Base-by-base conservation (phyloP, 2,113 vertebrate species). In the Mohoua ochrocephala region DNA sequence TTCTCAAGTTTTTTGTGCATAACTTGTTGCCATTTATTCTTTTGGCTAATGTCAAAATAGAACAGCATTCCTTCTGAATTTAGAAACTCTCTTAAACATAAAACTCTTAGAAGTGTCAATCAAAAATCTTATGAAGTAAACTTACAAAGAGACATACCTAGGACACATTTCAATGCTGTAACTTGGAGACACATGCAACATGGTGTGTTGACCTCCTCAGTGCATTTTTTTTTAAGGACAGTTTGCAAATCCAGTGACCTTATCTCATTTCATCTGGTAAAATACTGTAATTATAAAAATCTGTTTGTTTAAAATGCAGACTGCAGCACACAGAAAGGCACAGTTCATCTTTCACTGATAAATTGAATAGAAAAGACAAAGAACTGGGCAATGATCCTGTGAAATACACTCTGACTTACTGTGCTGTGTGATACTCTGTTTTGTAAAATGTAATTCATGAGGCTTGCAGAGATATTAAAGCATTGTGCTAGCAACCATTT, bases 311-410 rank as follows among this genome's bases (percentile, higher is more conserved):
- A 54, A 79, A 79, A 90, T 87, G 75, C 45, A 37, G 14, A 84
- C 81, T 93, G 75, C 59, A 88, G 35, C 37, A 67, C 42, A 21
- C 14, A 83, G 6, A 76, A 91, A 89, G 47, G 64, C 24, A 64
- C 11, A 64, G 52, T 87, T 87, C 20, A 60, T 82, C 63, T 94
- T 93, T 75, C 61, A 60, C 13, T 82, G 92, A 87, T 91, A 95
- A 93, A 94, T 26, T 88, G 84, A 83, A 91, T 67, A 57, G 88
- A 75, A 91, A 95, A 91, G 59, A 80, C 61, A 90, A 73, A 91
- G 50, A 90, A 79, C 35, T 82, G 22, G 61, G 84, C 67, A 80
- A 56, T 79, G 92, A 92, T 79, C 64, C 60, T 52, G 31, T 82
- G 20, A 87, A 86, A 96, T 96, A 69, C 35, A 44, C 35, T 91